Evolutionary conservation across 2,113 vertebrate species (phyloP).

Genomic region (Castor canadensis): DNA sequence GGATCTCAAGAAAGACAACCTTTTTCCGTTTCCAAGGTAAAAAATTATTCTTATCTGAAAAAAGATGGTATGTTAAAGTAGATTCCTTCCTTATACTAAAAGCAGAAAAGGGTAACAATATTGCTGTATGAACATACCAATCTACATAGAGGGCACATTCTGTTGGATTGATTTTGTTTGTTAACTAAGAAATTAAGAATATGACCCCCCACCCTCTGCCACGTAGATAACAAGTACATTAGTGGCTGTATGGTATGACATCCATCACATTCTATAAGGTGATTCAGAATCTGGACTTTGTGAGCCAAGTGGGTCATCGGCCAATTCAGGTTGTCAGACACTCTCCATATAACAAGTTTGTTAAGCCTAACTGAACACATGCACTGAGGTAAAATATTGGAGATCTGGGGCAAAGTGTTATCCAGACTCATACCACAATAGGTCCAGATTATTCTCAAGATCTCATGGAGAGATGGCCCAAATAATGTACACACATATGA

Average conservation of each 20-base stretch:
- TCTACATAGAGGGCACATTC: neutral
- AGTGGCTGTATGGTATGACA: neutral
- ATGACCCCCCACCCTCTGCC: too few species aligned
- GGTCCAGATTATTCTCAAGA: neutral
- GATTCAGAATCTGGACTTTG: neutral
- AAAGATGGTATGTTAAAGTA: neutral
- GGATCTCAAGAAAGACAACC: neutral
- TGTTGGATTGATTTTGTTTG: neutral
- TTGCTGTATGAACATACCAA: neutral
- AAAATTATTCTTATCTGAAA: neutral
- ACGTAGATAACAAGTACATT: neutral
- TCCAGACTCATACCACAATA: neutral
- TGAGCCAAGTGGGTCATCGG: neutral
- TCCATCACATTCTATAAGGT: neutral
- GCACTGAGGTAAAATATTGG: neutral
- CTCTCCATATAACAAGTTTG: neutral
- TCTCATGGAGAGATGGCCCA: too few species aligned
- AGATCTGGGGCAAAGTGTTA: neutral
- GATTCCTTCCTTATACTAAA: neutral
- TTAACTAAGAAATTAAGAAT: neutral
- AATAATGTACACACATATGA: too few species aligned
- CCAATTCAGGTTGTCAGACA: neutral
- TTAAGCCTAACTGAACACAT: neutral
- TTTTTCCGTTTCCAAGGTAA: neutral
- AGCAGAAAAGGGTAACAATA: neutral